phyloP scores from a whole-genome alignment of 23 tunicate species.

The Clavelina lepadiformis region DNA sequence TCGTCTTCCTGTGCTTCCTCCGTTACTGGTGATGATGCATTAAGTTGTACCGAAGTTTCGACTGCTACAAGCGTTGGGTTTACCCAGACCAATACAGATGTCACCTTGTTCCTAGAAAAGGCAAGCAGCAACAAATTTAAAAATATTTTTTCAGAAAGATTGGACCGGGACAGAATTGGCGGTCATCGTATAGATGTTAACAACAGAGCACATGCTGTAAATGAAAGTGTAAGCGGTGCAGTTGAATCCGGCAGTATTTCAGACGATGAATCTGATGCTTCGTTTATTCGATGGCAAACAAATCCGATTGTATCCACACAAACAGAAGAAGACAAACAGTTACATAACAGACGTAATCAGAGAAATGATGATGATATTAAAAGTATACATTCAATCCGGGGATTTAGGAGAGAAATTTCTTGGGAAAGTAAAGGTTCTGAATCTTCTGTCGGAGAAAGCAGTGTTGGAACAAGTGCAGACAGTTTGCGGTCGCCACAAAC shows the following conservation, averaged over 20 bases:
- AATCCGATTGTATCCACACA: conserved; percentile 13
- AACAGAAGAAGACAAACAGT: not conserved
- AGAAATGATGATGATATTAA: conserved; percentile 14
- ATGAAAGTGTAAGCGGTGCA: conserved; percentile 16
- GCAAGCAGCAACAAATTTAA: too few species aligned
- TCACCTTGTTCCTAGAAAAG: too few species aligned
- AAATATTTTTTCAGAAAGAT: too few species aligned
- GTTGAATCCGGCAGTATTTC: conserved; percentile 14
- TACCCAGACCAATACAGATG: too few species aligned
- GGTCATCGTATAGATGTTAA: too few species aligned
- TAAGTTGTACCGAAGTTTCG: too few species aligned
- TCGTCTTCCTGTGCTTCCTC: conserved; percentile 60
- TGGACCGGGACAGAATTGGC: too few species aligned
- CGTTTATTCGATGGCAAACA: conserved; percentile 36
- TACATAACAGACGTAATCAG: not conserved
- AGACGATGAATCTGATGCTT: conserved; percentile 21
- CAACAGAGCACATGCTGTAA: too few species aligned
- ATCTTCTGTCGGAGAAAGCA: conserved; percentile 8
- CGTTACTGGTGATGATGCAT: conserved; percentile 34
- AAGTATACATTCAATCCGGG: not conserved
- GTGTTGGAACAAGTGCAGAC: not conserved
- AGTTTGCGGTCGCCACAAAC: not conserved
- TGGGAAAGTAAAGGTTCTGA: conserved; percentile 13
- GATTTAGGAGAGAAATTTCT: conserved; percentile 14
- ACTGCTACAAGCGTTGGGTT: too few species aligned